Evolutionary conservation across 1,140 invertebrate species (phyloP), one percentile per base, ranked within the genome.

Genomic region (Drosophila carrolli): DNA sequence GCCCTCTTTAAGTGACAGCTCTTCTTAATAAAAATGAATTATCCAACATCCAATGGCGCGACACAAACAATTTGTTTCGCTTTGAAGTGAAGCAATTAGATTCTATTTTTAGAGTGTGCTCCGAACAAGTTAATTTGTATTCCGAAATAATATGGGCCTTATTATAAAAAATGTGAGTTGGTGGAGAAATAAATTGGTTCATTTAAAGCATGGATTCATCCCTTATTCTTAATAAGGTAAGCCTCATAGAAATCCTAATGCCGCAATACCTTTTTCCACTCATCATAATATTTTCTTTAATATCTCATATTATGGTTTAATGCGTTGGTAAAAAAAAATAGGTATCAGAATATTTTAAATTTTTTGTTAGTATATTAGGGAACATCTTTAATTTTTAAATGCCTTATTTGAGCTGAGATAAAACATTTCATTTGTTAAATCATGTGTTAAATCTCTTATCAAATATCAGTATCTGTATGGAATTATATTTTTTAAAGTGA

Each of bases 1-100:
- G 67, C 55, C 37, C 67, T 47, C 65, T 58, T 71, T 71, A 57
- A 57, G 48, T 71, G 67, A 71, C 67, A 71, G 67, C 65, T 58
- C 29, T 48, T 57, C 67, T 50, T 70, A 71, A 71, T 71, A 71
- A 71, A 71, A 71, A 71, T 71, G 65, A 71, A 71, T 71, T 71
- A 71, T 71, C 65, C 44, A 50, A 57, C 67, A 71, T 71, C 67
- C 66, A 41, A 70, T 23, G 27, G n/a, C 50, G 65, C 65, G 51
- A 71, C 67, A 32, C 65, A 57, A n/a, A 41, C 51, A 71, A 71
- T 71, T 70, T 71, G 63, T 71, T 57, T 70, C 51, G n/a, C 27
- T 48, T 47, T 53, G 37, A 71, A 48, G 57, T 57, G 44, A 54
- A 70, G 37, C 67, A 71, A 70, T 71, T 71, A 41, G 43, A 50